Evolutionary conservation across 1,140 invertebrate species (phyloP).

Genomic region (Grapholita molesta): DNA sequence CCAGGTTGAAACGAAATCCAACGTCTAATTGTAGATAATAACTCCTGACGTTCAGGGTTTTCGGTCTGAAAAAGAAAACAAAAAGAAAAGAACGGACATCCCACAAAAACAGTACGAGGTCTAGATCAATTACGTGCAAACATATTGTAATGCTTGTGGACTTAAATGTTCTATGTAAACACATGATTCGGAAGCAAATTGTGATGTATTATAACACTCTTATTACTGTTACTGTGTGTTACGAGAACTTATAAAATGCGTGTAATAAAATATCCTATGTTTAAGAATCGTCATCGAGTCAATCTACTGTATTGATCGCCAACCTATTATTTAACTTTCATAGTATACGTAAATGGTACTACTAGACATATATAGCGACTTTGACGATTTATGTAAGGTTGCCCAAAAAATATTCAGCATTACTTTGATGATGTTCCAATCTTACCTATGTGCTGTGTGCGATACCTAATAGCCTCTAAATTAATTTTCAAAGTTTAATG

Average conservation of each 20-base stretch:
- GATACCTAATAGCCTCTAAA: not conserved
- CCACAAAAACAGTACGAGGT: not conserved
- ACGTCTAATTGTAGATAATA: not conserved
- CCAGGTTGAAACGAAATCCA: not conserved
- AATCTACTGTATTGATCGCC: too few relatives aligned
- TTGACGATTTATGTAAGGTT: too few relatives aligned
- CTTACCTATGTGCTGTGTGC: too few relatives aligned
- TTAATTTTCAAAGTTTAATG: not conserved
- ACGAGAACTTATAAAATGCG: not conserved
- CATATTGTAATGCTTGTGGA: not conserved
- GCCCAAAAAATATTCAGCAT: too few relatives aligned
- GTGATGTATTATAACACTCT: not conserved
- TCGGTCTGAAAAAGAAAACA: not conserved
- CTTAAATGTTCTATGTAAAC: not conserved
- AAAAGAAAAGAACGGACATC: not conserved
- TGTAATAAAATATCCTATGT: too few relatives aligned
- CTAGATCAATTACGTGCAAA: not conserved
- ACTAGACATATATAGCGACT: too few relatives aligned
- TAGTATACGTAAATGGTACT: too few relatives aligned
- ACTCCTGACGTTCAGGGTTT: not conserved
- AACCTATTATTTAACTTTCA: too few relatives aligned
- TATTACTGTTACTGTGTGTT: not conserved
- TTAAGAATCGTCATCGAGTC: too few relatives aligned
- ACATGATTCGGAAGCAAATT: not conserved
- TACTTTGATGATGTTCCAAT: too few relatives aligned